Evolutionary conservation across 2,797 vertebrate species (phyloP), one percentile per base, ranked within the genome.

Genomic region (Orestias chungarensis): DNA sequence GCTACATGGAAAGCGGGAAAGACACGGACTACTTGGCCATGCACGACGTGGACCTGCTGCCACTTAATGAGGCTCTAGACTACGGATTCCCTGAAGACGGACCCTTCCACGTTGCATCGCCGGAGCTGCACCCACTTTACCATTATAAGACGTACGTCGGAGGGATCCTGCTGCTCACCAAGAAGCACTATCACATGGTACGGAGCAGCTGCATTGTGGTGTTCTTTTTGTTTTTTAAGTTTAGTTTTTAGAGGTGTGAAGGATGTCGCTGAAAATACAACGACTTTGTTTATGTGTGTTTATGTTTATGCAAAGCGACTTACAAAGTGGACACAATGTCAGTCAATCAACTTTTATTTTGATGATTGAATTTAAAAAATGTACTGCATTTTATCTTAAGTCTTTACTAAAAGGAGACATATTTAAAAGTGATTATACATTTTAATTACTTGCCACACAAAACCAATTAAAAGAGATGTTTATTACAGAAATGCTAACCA

Each of bases 141-240:
- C 98, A 99, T 88, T 99, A 99, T 88, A 96, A 96, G 89, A 98
- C 96, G 52, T 99, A 99, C 0, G 98, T 99, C 43, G 98, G 98
- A 0, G 98, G 98, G 47, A 99, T 99, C 89, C 94, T 99, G 86
- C 93, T 99, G 70, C 97, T 99, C 81, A 97, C 96, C 86, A 99
- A 97, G 92, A 95, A 93, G 81, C 97, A 99, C 66, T 99, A 97
- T 27, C 91, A 93, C 85, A 85, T 96, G 97, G 98, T 99, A 83
- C 68, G 0, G 50, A 64, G 15, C 64, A 8, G 52, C 9, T 12
- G 11, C 27, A 25, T 3, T 1, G 29, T 0, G 2, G 35, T 61
- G 27, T 46, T 35, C 57, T 65, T 61, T n/a, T 61, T n/a, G 11
- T 23, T 52, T 33, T 50, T 40, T 49, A 33, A 50, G 27, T 43